Evolutionary conservation across 2,797 vertebrate species (phyloP), one percentile per base, ranked within the genome.

Genomic region (Helostoma temminkii): DNA sequence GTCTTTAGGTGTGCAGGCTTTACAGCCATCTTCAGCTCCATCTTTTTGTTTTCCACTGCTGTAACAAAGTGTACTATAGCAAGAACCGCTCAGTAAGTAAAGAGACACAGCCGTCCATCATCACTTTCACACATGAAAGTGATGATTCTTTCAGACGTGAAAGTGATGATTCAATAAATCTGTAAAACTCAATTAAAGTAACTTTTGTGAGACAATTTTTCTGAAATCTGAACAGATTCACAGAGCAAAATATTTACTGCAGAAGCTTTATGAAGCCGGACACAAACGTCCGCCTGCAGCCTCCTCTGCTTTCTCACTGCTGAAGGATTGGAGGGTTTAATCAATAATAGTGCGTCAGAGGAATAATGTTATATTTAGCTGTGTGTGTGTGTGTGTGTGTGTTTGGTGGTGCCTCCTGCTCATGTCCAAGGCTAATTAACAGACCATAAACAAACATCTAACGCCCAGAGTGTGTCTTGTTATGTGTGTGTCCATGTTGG

Each of bases 401-500:
- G 59, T 56, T 49, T 55, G 18, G 54, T 25, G 41, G 32, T 64
- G 18, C 66, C 47, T 84, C 25, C 56, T 82, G 75, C 68, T 83
- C 49, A 55, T 84, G 81, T 82, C 79, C 55, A 9, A 58, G 47
- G 41, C 73, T 80, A 81, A 89, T 89, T 85, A 86, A 71, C 74
- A 66, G 71, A 50, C 74, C 66, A 70, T 75, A 76, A 83, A 84
- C 80, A 88, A 86, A 81, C 87, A 70, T 81, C 81, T 79, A 78
- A 82, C 80, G 72, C 46, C 41, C 22, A 14, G 61, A 63, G 63
- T 59, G 50, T 76, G 19, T 80, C 6, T 53, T 11, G 34, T 22
- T 65, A 28, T 43, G 42, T 24, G 19, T 57, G 18, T 59, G 42
- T 54, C 19, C 42, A 5, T 55, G 41, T 25, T 6, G 22, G 14